Conservation (phyloP, 2,797 vertebrate genomes). For the Enteromius paludinosus region DNA sequence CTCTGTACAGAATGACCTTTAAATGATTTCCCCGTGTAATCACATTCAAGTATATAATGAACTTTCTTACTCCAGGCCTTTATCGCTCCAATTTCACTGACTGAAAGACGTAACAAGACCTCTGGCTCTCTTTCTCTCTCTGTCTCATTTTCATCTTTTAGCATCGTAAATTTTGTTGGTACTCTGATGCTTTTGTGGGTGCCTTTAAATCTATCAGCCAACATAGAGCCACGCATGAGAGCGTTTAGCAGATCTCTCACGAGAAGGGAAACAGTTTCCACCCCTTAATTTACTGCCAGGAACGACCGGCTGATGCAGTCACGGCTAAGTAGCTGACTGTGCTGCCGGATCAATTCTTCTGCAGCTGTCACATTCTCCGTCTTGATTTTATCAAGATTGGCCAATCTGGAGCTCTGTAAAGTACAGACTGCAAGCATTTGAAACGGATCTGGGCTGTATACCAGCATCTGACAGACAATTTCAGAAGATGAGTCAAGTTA, state of each 20-base stretch:
- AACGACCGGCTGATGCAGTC: conserved; percentile 35
- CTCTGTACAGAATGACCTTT: background rate
- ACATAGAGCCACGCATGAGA: conserved; percentile 35
- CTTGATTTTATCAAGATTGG: conserved; percentile 35
- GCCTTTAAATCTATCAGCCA: conserved; percentile 50
- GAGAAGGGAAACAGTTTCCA: conserved; percentile 44
- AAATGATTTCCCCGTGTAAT: background rate
- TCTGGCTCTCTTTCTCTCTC: background rate
- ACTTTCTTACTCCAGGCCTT: conserved; percentile 8
- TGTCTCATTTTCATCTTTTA: conserved; percentile 23
- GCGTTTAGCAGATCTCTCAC: conserved; percentile 45
- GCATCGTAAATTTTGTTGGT: conserved; percentile 39
- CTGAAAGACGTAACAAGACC: background rate
- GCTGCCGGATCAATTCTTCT: conserved; percentile 47
- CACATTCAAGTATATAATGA: background rate
- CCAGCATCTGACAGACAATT: background rate
- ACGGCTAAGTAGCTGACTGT: conserved; percentile 45
- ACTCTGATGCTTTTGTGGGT: conserved; percentile 49
- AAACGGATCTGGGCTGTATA: background rate
- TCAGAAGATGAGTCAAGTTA: background rate
- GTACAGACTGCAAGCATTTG: background rate
- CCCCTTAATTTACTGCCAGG: conserved; percentile 48
- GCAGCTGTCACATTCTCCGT: conserved; percentile 41
- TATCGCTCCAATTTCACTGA: background rate
- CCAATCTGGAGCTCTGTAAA: conserved; percentile 23